Conservation (phyloP, 2,797 vertebrate genomes). For the Percopsis omiscomaycus region DNA sequence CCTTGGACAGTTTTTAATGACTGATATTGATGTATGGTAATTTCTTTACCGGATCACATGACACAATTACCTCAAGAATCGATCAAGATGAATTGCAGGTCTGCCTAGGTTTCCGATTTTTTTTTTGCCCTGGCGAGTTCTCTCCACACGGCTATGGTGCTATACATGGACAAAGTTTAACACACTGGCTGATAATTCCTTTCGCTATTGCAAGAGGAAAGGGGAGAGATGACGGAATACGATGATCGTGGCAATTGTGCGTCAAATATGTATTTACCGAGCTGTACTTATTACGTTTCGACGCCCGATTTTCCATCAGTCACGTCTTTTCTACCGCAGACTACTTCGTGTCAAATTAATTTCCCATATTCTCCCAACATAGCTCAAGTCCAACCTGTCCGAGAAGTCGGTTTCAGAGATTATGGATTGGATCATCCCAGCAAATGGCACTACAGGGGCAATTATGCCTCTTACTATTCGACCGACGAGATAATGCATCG, state of each 20-base stretch:
- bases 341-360: conserved; percentile 95
- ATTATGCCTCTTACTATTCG: conserved; percentile 94
- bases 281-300: conserved; percentile 96
- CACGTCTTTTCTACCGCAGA: conserved; percentile 93
- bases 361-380: conserved; percentile 96
- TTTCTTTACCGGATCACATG: conserved; percentile 98
- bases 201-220: conserved; percentile 73
- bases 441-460: conserved; percentile 97
- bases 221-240: conserved; percentile 97
- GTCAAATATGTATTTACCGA: conserved; percentile 97
- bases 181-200: conserved; percentile 74
- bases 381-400: conserved; percentile 93
- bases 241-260: conserved; percentile 92
- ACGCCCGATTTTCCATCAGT: conserved; percentile 95
- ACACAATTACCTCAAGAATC: conserved; percentile 99
- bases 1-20: conserved; percentile 84
- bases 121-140: conserved; percentile 89
- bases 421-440: conserved; percentile 93
- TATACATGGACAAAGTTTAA: conserved; percentile 98
- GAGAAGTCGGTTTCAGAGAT: conserved; percentile 96
- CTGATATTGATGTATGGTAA: conserved; percentile 99
- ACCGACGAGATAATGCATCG: conserved; percentile 96
- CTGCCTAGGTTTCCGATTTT: conserved; percentile 96
- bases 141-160: conserved; percentile 88
- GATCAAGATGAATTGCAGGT: conserved; percentile 99